Base-by-base conservation (phyloP, 2,797 vertebrate genomes). In the Tapirus indicus region DNA sequence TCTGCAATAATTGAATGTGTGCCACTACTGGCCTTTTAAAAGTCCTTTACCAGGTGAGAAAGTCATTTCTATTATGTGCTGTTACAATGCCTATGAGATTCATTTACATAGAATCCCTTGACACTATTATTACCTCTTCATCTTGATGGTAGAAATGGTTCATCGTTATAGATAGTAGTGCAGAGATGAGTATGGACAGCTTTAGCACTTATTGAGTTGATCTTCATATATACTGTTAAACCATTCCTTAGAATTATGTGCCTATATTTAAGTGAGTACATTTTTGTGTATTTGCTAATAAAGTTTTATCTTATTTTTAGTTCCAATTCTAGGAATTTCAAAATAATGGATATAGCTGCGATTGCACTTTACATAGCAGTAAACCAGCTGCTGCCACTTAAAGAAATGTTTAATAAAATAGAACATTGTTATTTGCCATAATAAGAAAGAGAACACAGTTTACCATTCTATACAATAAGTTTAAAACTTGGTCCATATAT, bases 21-120 rank as follows among this genome's bases (percentile, higher is more conserved):
- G 74, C 52, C 93, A 98, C 97, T 74, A 87, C 58, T 97, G 93
- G 95, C 78, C 94, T 97, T 98, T 98, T 90, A 98, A 97, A 95
- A 98, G 91, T 98, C 97, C 97, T 97, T 98, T 95, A 78, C 85
- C 72, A 95, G 95, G 98, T 98, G 98, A 98, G 58, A 92, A 98
- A 98, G 97, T 97, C 97, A 97, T 96, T 97, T 97, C 75, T 97
- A 95, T 98, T 93, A 97, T 98, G 83, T 93, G 84, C 96, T 95
- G 21, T 85, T 96, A 91, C 68, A 96, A 94, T 94, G 62, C 92
- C 95, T 93, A 7, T 7, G 92, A 96, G 96, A 97, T 84, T 98
- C 97, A 96, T 84, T 85, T 97, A 97, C 92, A 82, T 87, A 95
- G 94, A 97, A 95, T 92, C 83, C 95, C 35, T 94, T 97, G 93